A percentile compares a stretch with the other conserved stretches of the same genome.
These are phyloP conservation scores for Calephelis nemesis DNA, from an alignment of 1,140 invertebrate genomes.

Conservation along the genomic window DNA sequence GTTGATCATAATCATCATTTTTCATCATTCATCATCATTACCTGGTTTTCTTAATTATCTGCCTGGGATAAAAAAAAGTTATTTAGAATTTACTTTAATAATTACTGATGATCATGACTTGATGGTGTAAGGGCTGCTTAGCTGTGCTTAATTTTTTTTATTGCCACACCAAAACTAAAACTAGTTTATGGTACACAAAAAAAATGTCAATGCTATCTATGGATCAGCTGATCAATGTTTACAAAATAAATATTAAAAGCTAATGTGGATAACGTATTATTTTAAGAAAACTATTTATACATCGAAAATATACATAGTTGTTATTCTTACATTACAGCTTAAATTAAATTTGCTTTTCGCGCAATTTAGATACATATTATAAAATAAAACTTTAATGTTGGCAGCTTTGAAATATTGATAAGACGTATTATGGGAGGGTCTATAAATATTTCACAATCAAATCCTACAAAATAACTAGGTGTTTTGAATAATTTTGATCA, in stretches of 20 bases:
- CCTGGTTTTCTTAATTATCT: too few species aligned
- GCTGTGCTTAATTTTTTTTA: background rate
- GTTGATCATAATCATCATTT: too few species aligned
- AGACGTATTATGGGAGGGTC: constrained; percentile 58
- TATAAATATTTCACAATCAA: constrained; percentile 48
- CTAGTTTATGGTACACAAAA: background rate
- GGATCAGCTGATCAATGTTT: constrained; percentile 57
- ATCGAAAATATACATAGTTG: background rate
- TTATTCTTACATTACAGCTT: background rate
- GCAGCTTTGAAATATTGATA: constrained; percentile 69
- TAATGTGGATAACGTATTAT: background rate
- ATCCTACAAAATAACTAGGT: constrained; percentile 35
- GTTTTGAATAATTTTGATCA: constrained; percentile 47
- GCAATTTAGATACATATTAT: constrained; percentile 22
- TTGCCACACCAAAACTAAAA: constrained; percentile 1
- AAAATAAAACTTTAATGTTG: constrained; percentile 56
- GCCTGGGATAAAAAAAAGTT: too few species aligned
- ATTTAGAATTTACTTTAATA: too few species aligned
- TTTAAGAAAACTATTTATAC: too few species aligned
- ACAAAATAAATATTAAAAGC: constrained; percentile 24
- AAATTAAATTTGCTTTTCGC: constrained; percentile 11
- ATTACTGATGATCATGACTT: too few species aligned
- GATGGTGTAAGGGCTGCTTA: background rate
- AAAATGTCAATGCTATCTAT: background rate
- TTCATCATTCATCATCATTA: too few species aligned